Base-by-base conservation (phyloP, 2,113 vertebrate genomes). In the Lanius collurio region DNA sequence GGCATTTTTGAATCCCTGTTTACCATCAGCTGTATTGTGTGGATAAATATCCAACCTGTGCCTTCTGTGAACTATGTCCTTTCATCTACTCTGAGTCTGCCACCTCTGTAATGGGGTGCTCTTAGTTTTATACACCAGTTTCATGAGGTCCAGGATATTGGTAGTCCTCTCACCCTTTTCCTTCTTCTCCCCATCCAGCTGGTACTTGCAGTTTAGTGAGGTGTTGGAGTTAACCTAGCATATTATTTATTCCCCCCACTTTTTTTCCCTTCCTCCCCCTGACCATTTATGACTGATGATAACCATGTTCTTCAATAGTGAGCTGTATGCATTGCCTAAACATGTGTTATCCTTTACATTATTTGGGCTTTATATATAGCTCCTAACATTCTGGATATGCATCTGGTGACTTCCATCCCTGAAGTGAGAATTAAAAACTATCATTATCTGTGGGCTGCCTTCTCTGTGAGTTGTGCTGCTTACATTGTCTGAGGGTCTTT, bases 191-290 rank as follows among this genome's bases (percentile, higher is more conserved):
- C 33, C 18, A 27, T 47, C 46, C 37, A 53, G 18, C 52, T 62
- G 55, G 17, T 49, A 57, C 24, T 63, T 75, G 62, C 37, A 79
- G 55, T 64, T 86, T 14, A 23, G 35, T 74, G 50, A 86, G 27
- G 24, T 35, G 44, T 27, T 53, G 26, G 17, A 59, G 37, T 49
- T 56, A 69, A 55, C 13, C 59, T 31, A 15, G 3, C 37, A 37
- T 52, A 12, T n/a, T 46, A 20, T 30, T 71, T 47, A 50, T 11
- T 5, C 5, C 3, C 24, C 5, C 2, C 8, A 12, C 2, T 4
- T 18, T 59, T 47, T 46, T 31, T 5, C 13, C 11, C 21, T 57
- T 8, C 13, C 17, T 8, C 20, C 5, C 15, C 23, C 37, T 15
- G 4, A 9, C 74, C 3, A 23, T 79, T 85, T 82, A 42, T 56